phyloP scores from a whole-genome alignment of 2,113 vertebrate species.

The Gorsachius goisagi region DNA sequence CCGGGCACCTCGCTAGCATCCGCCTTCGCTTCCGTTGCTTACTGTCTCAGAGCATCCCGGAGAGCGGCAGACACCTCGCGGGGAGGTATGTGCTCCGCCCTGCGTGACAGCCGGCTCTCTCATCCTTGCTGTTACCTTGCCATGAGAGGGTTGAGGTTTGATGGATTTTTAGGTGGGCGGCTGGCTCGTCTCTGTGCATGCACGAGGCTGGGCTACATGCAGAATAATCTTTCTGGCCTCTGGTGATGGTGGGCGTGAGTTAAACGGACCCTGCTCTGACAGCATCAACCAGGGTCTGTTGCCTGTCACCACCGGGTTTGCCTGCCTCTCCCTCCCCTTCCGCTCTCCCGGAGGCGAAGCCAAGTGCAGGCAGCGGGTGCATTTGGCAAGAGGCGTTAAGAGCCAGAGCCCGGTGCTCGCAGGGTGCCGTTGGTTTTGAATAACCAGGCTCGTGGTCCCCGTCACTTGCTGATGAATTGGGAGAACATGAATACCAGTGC shows the following conservation, averaged over 20 bases:
- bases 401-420: fast-evolving
- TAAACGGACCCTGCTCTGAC: fast-evolving
- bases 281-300: fast-evolving
- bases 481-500: background rate
- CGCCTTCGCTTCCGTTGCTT: background rate
- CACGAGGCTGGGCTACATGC: fast-evolving
- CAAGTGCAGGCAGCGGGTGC: background rate
- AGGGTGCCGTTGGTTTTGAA: fast-evolving
- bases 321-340: background rate
- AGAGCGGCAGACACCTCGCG: fast-evolving
- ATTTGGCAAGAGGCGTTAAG: background rate
- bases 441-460: fast-evolving
- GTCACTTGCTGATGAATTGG: fast-evolving
- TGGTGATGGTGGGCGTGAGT: fast-evolving
- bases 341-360: background rate
- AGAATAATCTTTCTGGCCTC: background rate
- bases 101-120: fast-evolving
- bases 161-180: background rate
- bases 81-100: background rate
- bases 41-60: fast-evolving
- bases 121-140: fast-evolving
- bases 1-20: background rate
- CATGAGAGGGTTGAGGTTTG: fast-evolving
- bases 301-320: fast-evolving
- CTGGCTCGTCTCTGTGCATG: fast-evolving